Evolutionary conservation across 2,797 vertebrate species (phyloP).

Genomic region (Chelidonichthys spinosus): DNA sequence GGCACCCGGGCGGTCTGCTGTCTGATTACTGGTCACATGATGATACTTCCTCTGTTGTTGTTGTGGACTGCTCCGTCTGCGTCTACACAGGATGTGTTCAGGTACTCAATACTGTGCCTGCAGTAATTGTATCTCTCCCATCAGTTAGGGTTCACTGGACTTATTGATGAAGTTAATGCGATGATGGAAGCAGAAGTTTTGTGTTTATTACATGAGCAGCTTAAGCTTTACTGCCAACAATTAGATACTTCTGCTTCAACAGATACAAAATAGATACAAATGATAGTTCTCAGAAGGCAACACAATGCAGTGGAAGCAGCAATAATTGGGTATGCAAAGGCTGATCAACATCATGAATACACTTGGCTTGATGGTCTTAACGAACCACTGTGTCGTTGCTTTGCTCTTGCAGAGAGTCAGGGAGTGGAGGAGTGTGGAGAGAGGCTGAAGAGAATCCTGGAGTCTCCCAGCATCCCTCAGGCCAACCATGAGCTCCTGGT

Average conservation of each 20-base stretch:
- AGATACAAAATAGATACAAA: not conserved
- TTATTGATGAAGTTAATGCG: not conserved
- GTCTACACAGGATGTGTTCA: not conserved
- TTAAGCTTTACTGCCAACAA: not conserved
- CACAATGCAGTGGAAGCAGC: not conserved
- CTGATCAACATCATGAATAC: not conserved
- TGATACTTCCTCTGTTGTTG: not conserved
- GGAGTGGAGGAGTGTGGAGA: slow-evolving; percentile 85
- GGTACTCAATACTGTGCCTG: not conserved
- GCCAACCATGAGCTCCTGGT: slow-evolving; percentile 83
- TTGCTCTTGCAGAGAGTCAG: slow-evolving; percentile 71
- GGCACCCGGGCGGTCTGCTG: not conserved
- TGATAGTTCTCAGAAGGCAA: not conserved
- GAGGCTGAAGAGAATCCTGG: slow-evolving; percentile 83
- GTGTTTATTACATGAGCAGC: not conserved
- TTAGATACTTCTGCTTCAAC: not conserved
- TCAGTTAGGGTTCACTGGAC: not conserved
- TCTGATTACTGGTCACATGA: slow-evolving; percentile 4
- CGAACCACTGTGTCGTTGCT: not conserved
- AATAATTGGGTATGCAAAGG: not conserved
- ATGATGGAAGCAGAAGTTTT: slow-evolving; percentile 1
- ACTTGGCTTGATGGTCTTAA: not conserved
- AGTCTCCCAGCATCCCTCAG: slow-evolving; percentile 83
- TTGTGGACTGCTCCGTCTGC: not conserved
- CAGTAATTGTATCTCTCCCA: not conserved